phyloP scores from a whole-genome alignment of 92 coral and sea anemone species.

The Porites lobata region DNA sequence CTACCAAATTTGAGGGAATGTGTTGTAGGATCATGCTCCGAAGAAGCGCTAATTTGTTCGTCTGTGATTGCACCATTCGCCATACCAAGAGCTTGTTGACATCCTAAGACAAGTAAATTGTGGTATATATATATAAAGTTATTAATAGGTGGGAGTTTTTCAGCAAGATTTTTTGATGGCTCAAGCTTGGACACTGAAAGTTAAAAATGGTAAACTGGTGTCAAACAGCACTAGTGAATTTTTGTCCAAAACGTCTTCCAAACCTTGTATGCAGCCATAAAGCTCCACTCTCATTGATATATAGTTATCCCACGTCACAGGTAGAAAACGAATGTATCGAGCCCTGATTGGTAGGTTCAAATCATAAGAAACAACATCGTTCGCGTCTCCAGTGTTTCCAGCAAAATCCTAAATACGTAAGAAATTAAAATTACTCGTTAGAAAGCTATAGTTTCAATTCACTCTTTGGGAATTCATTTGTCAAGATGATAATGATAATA shows the following conservation, averaged over 20 bases:
- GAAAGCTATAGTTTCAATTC: not conserved
- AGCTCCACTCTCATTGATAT: not conserved
- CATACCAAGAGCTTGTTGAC: not conserved
- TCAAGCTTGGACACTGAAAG: too few relatives aligned
- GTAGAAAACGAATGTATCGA: not conserved
- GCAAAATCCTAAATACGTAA: not conserved
- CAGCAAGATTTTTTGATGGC: too few relatives aligned
- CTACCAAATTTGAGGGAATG: not conserved
- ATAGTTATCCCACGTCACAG: not conserved
- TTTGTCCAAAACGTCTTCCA: not conserved
- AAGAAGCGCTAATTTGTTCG: not conserved
- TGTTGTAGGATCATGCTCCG: not conserved
- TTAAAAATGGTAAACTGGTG: too few relatives aligned
- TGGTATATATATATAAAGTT: too few relatives aligned
- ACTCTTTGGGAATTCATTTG: too few relatives aligned
- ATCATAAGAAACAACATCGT: not conserved
- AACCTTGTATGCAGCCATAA: not conserved
- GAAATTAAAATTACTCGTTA: not conserved
- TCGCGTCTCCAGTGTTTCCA: not conserved
- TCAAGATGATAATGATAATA: too few relatives aligned
- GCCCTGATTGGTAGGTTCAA: not conserved
- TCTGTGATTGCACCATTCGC: not conserved
- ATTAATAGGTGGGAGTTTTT: too few relatives aligned
- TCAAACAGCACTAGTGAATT: too few relatives aligned
- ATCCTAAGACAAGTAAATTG: not conserved